phyloP scores from a whole-genome alignment of 2,888 invertebrate species.

The Hipparchia semele region DNA sequence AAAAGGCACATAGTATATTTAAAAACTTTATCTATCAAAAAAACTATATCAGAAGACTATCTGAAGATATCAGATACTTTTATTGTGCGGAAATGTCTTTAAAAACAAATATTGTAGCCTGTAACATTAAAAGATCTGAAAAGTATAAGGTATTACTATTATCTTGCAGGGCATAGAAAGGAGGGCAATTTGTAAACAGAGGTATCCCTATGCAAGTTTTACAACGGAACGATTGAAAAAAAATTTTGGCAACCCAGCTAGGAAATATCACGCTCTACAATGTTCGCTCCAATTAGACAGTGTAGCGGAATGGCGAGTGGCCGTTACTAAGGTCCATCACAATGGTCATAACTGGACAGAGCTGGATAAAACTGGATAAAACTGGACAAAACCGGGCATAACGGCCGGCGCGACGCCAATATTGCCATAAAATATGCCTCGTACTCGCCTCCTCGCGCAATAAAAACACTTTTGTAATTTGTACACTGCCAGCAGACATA shows the following conservation, averaged over 20 bases:
- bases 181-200: neutral
- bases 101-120: too few relatives aligned
- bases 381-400: slow-evolving; percentile 10
- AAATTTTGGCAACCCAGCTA: slow-evolving; percentile 2
- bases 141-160: neutral
- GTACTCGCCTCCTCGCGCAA: slow-evolving; percentile 4
- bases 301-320: neutral
- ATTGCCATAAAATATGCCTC: slow-evolving; percentile 21
- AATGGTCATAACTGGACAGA: slow-evolving; percentile 6
- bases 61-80: too few relatives aligned
- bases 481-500: neutral
- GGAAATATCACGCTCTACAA: slow-evolving; percentile 3
- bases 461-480: slow-evolving; percentile 24
- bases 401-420: slow-evolving; percentile 4
- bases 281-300: slow-evolving; percentile 8
- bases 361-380: slow-evolving; percentile 11
- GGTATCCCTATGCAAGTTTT: neutral
- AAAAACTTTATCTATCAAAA: too few relatives aligned
- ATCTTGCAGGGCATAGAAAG: neutral
- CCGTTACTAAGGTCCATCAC: slow-evolving; percentile 6
- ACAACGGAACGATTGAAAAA: neutral
- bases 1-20: too few relatives aligned
- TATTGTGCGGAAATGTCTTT: too few relatives aligned
- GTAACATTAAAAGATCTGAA: too few relatives aligned
- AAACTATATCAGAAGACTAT: too few relatives aligned